phyloP scores from a whole-genome alignment of 2,888 invertebrate genomes.

The Parnassius smintheus region DNA sequence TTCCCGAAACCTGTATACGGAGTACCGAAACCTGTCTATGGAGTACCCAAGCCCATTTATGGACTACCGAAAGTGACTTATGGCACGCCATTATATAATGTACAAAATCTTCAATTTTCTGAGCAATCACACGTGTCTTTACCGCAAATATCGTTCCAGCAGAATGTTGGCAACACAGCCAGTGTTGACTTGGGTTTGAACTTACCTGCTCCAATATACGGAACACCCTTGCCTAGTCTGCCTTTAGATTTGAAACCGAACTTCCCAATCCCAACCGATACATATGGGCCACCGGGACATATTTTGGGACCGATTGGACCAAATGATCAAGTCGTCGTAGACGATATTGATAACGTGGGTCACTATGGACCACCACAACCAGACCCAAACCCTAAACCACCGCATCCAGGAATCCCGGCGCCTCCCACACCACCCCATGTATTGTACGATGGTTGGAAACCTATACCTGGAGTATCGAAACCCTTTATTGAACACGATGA shows the following conservation, averaged over 20 bases:
- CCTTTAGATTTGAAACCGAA: slow-evolving; percentile 65
- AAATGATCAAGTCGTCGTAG: slow-evolving; percentile 62
- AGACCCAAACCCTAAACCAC: slow-evolving; percentile 81
- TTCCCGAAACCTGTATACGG: slow-evolving; percentile 54
- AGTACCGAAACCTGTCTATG: slow-evolving; percentile 58
- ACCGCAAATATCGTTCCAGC: slow-evolving; percentile 35
- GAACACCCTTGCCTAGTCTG: slow-evolving; percentile 57
- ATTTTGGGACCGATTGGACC: slow-evolving; percentile 60
- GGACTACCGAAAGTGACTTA: slow-evolving; percentile 56
- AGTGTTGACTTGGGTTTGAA: slow-evolving; percentile 55
- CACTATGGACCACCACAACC: slow-evolving; percentile 83
- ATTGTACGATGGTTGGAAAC: slow-evolving; percentile 92
- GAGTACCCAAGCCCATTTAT: slow-evolving; percentile 69
- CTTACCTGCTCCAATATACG: slow-evolving; percentile 69
- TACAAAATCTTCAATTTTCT: slow-evolving; percentile 41
- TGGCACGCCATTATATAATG: slow-evolving; percentile 44
- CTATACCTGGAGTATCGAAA: slow-evolving; percentile 84
- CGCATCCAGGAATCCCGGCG: slow-evolving; percentile 85
- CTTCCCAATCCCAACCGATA: slow-evolving; percentile 66
- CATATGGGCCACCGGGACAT: slow-evolving; percentile 75
- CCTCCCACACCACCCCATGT: slow-evolving; percentile 88
- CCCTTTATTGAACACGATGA: slow-evolving; percentile 59
- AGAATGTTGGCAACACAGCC: slow-evolving; percentile 32
- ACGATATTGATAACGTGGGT: slow-evolving; percentile 55
- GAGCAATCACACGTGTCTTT: slow-evolving; percentile 37